Evolutionary conservation across 1,140 invertebrate species (phyloP).

Genomic region (Bombus pascuorum): DNA sequence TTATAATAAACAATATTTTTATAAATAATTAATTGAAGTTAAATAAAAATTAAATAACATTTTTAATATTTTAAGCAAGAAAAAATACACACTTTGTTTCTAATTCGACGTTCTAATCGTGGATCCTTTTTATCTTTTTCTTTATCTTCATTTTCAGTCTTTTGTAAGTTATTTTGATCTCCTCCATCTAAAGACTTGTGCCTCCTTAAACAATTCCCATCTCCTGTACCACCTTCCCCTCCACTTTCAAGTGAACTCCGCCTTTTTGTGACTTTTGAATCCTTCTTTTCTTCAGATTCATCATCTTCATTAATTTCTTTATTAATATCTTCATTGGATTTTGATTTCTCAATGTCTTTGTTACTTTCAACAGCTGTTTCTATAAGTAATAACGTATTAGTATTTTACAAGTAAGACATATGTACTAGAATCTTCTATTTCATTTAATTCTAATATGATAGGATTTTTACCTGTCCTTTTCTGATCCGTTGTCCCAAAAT

Average conservation of each 20-base stretch:
- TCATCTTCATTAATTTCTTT: constrained; percentile 45
- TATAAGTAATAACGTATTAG: constrained; percentile 11
- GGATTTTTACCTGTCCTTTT: constrained; percentile 27
- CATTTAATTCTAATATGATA: not conserved
- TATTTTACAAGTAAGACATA: constrained; percentile 10
- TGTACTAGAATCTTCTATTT: not conserved
- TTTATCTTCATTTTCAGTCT: constrained; percentile 81
- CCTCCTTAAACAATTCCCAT: constrained; percentile 80
- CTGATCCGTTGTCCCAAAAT: not conserved
- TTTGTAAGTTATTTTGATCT: constrained; percentile 83
- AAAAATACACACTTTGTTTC: constrained; percentile 84
- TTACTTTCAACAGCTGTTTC: constrained; percentile 12
- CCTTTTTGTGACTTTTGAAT: constrained; percentile 77
- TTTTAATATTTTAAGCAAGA: constrained; percentile 1
- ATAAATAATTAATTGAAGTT: not conserved
- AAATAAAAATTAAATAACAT: not conserved
- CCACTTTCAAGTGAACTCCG: constrained; percentile 84
- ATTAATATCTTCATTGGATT: constrained; percentile 66
- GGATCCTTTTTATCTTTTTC: constrained; percentile 83
- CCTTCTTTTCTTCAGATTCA: constrained; percentile 59
- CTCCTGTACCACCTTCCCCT: constrained; percentile 78
- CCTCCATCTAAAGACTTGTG: constrained; percentile 85
- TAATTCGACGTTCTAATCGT: constrained; percentile 85
- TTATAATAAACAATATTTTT: constrained; percentile 1
- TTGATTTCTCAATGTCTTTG: constrained; percentile 59